These are phyloP conservation scores for Herminia tarsipennalis DNA, from an alignment of 2,888 invertebrate species.

Conservation along the genomic window DNA sequence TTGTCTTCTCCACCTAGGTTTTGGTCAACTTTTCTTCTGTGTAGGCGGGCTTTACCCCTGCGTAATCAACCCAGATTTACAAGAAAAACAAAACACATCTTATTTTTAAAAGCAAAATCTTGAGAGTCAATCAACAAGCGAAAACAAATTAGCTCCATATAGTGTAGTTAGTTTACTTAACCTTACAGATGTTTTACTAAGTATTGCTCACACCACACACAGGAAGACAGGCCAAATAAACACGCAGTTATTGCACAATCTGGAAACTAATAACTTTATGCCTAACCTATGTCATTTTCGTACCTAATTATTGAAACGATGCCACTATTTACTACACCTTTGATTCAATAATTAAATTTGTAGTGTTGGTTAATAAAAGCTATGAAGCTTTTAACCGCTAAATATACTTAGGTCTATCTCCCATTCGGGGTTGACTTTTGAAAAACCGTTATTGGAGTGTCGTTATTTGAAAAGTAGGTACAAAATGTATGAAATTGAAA, in stretches of 20 bases:
- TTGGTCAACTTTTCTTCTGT: not conserved
- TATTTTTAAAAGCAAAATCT: not conserved
- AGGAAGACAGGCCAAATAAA: not conserved
- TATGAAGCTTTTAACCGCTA: no score
- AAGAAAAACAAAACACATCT: no score
- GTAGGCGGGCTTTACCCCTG: not conserved
- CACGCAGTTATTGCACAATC: conserved; percentile 1
- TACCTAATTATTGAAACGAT: no score
- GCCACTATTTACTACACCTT: no score
- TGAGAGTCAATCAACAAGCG: not conserved
- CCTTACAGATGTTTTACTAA: not conserved
- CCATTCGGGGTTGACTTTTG: no score
- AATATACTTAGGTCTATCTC: no score
- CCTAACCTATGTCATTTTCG: no score
- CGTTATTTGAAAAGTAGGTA: no score
- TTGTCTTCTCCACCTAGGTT: not conserved
- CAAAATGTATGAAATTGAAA: no score
- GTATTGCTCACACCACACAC: not conserved
- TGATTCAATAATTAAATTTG: no score
- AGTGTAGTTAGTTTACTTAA: not conserved
- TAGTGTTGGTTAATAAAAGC: no score
- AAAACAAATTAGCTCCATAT: not conserved
- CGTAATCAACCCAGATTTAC: not conserved
- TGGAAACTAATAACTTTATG: not conserved
- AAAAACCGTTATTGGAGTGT: no score